phyloP scores from a whole-genome alignment of 1,140 invertebrate species.

The Elymnias hypermnestra region DNA sequence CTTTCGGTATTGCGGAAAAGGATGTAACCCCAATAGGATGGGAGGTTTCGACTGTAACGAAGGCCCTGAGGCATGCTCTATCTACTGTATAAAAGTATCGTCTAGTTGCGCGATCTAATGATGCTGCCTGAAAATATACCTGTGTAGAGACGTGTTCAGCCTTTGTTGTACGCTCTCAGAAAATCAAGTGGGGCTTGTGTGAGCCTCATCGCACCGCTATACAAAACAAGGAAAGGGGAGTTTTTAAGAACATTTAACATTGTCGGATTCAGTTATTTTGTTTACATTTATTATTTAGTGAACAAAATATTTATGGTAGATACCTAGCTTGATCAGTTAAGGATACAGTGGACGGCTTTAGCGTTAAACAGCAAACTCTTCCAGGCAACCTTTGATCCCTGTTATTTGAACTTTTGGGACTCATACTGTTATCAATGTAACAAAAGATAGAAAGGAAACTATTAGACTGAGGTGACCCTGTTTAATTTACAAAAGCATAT shows the following conservation, averaged over 20 bases:
- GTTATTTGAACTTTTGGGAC: too few species aligned
- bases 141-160: constrained; percentile 24
- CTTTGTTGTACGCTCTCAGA: constrained; percentile 35
- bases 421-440: neutral
- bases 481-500: too few species aligned
- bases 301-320: neutral
- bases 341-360: too few species aligned
- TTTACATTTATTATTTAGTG: neutral
- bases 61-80: constrained; percentile 39
- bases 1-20: constrained; percentile 18
- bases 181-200: constrained; percentile 34
- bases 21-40: constrained; percentile 19
- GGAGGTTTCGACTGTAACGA: constrained; percentile 45
- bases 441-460: too few species aligned
- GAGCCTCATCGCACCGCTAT: constrained; percentile 24
- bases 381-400: too few species aligned
- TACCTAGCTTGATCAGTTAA: neutral
- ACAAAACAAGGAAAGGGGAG: constrained; percentile 24
- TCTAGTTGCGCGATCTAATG: constrained; percentile 35
- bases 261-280: neutral
- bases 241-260: constrained; percentile 1
- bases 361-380: too few species aligned
- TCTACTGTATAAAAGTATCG: constrained; percentile 43
- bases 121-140: constrained; percentile 31
- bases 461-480: too few species aligned